phyloP scores from a whole-genome alignment of 2,888 invertebrate genomes.

The Drosophila subquinaria region DNA sequence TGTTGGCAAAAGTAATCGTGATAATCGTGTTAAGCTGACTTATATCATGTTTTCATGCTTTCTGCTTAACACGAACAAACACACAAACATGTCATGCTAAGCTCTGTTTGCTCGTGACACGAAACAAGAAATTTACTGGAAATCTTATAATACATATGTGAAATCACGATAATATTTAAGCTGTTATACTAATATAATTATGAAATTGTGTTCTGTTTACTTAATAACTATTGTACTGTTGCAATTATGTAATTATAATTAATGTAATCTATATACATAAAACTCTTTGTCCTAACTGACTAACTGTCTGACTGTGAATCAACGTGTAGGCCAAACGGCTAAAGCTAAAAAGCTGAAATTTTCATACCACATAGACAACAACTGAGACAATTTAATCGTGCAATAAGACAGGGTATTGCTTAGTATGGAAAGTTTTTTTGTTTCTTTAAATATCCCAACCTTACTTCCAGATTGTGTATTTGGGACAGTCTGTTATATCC shows the following conservation, averaged over 20 bases:
- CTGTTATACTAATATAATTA: too few species aligned
- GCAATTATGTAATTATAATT: neutral
- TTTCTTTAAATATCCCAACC: too few species aligned
- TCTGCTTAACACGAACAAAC: constrained; percentile 4
- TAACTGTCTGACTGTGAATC: too few species aligned
- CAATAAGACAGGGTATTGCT: too few species aligned
- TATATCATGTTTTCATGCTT: constrained; percentile 6
- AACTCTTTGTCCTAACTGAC: too few species aligned
- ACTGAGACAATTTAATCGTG: too few species aligned
- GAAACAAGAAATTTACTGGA: neutral
- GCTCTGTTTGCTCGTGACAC: constrained; percentile 6
- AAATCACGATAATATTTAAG: neutral
- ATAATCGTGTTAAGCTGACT: constrained; percentile 10
- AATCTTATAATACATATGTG: neutral
- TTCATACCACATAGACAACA: too few species aligned
- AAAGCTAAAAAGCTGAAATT: too few species aligned
- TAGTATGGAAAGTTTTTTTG: too few species aligned
- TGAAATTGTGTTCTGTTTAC: neutral
- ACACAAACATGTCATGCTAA: neutral
- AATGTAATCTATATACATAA: neutral
- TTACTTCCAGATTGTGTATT: too few species aligned
- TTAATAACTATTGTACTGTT: neutral
- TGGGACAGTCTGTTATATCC: too few species aligned
- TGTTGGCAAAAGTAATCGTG: neutral
- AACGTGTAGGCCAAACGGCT: too few species aligned